These are phyloP conservation scores for Nasua narica DNA, from an alignment of 2,797 vertebrate genomes.

Conservation along the genomic window DNA sequence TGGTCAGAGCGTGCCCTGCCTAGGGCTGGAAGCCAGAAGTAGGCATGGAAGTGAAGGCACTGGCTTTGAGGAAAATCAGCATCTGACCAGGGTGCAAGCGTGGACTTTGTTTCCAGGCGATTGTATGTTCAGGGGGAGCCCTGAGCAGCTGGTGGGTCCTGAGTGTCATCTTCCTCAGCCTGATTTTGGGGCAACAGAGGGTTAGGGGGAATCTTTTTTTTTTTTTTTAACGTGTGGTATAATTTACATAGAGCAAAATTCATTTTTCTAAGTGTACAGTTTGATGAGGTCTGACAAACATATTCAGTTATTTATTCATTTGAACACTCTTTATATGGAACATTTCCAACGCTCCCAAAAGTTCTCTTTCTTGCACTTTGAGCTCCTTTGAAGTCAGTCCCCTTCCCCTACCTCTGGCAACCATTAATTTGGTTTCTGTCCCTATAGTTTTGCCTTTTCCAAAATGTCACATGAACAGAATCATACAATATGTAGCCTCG, in stretches of 20 bases:
- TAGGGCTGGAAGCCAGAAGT: slow-evolving; percentile 16
- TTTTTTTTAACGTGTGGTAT: neutral
- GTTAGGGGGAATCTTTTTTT: neutral
- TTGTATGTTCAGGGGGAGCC: neutral
- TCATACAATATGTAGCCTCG: neutral
- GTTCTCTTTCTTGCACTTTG: neutral
- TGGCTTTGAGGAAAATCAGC: neutral
- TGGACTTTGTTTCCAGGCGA: neutral
- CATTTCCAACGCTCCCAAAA: neutral
- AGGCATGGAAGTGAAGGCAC: neutral
- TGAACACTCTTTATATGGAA: neutral
- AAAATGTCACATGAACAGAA: neutral
- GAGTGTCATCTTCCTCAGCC: neutral
- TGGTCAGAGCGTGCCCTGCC: neutral
- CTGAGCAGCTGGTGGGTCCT: neutral
- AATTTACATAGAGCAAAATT: neutral
- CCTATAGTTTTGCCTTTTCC: neutral
- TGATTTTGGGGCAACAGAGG: neutral
- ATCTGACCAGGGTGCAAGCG: neutral
- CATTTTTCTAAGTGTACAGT: neutral
- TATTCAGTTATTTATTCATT: neutral
- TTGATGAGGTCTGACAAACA: slow-evolving; percentile 11
- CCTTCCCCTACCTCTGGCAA: neutral
- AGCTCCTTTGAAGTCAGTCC: neutral
- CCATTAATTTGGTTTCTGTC: neutral